These are phyloP conservation scores for Drosophila nr. perissopoda DNA, from an alignment of 2,888 invertebrate species.

Conservation along the genomic window DNA sequence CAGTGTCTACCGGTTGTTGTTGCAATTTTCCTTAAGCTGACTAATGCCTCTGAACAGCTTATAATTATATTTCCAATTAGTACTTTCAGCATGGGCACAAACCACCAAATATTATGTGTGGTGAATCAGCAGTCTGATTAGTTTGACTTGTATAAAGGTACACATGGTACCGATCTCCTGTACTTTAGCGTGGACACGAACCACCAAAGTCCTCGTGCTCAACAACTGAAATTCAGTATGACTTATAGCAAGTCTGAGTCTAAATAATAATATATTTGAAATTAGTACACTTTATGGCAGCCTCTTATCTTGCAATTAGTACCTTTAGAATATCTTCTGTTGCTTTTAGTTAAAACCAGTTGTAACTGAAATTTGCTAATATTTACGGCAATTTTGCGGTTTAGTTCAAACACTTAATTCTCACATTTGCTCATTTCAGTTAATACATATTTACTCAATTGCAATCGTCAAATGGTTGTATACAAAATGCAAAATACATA, in stretches of 20 bases:
- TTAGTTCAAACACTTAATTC: conserved; percentile 28
- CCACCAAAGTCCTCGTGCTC: background rate
- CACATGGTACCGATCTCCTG: conserved; percentile 6
- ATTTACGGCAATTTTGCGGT: conserved; percentile 23
- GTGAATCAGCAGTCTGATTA: background rate
- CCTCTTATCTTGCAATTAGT: conserved; percentile 1
- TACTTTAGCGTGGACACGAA: conserved; percentile 10
- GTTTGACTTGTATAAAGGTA: background rate
- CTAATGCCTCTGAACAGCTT: background rate
- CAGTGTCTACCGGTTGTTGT: conserved; percentile 13
- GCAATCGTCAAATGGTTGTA: conserved; percentile 42
- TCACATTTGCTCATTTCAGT: conserved; percentile 18
- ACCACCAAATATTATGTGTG: background rate
- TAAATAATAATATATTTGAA: background rate
- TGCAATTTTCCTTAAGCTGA: background rate
- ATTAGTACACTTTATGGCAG: conserved; percentile 3
- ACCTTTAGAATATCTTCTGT: conserved; percentile 7
- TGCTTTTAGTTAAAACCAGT: conserved; percentile 18
- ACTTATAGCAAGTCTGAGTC: background rate
- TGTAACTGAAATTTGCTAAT: conserved; percentile 26
- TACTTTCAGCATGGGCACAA: background rate
- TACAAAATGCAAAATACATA: conserved; percentile 45
- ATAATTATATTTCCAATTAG: conserved; percentile 6
- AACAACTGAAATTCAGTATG: background rate
- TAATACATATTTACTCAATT: conserved; percentile 44